Base-by-base conservation (phyloP, 2,888 invertebrate species). In the Scrobipalpa costella region DNA sequence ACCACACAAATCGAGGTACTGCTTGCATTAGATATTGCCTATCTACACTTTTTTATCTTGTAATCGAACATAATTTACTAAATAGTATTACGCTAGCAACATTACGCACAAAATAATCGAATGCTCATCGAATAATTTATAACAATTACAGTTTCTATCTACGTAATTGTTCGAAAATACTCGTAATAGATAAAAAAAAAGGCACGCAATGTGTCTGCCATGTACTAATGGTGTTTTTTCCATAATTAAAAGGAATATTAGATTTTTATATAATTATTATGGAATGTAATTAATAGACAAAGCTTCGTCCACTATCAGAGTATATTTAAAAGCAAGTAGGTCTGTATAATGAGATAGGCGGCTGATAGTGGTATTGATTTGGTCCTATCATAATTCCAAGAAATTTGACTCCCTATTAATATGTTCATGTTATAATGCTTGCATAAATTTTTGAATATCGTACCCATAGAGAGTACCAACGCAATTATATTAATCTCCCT, bases 301-400 rank as follows among this genome's bases (percentile, higher is more conserved):
- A 59, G 59, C 44, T 8, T 13, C 49, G 49, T 49, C 36, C 36
- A 61, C 13, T 58, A 38, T 40, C 17, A 13, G 1, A 36, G n/a
- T 19, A 69, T 65, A 77, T 77, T 76, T 74, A 64, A 69, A 64
- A 71, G 71, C 73, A 72, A 67, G 66, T 62, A 49, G 17, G 17
- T 15, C n/a, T n/a, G 15, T 19, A 21, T 11, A 19, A 71, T 70
- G 61, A 72, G 73, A 78, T 78, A 75, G 71, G 64, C 66, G 69
- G 68, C 66, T 69, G 73, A 70, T 72, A 71, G 67, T 64, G 61
- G 69, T 79, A 73, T 80, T 78, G 77, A 79, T 78, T 73, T 65
- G 70, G 58, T 61, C 65, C 66, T 57, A 74, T 80, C 74, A 73
- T 71, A 74, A 75, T 81, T 77, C 75, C 67, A 74, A 79, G 80